These are phyloP conservation scores for Melanotaenia boesemani DNA, from an alignment of 2,797 vertebrate genomes.

Conservation along the genomic window DNA sequence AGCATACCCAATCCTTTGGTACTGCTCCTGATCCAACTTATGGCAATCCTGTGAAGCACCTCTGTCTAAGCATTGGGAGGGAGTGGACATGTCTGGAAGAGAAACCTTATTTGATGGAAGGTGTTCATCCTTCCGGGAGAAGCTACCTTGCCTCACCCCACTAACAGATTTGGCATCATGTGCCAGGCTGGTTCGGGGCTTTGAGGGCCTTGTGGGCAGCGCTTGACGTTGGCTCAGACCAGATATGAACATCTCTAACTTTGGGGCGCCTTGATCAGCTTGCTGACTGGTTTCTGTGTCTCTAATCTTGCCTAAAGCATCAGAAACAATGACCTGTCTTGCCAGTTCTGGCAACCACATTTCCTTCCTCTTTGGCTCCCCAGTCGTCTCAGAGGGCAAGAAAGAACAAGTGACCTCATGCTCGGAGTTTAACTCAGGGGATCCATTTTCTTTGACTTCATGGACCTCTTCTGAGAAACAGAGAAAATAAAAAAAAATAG, in stretches of 20 bases:
- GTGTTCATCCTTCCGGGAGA: constrained; percentile 80
- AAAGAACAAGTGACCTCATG: constrained; percentile 70
- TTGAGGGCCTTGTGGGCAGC: constrained; percentile 77
- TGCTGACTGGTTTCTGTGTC: constrained; percentile 56
- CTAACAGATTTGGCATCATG: constrained; percentile 68
- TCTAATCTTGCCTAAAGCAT: constrained; percentile 22
- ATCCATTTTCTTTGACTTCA: constrained; percentile 40
- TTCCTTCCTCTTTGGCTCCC: constrained; percentile 45
- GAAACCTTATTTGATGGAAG: constrained; percentile 48
- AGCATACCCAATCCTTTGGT: constrained; percentile 23
- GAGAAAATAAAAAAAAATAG: constrained; percentile 15
- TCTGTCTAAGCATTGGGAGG: constrained; percentile 63
- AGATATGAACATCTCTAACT: constrained; percentile 86
- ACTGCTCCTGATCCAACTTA: constrained; percentile 48
- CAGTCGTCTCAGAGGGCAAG: constrained; percentile 68
- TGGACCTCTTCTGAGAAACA: constrained; percentile 70
- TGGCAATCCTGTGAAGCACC: constrained; percentile 35
- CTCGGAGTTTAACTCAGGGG: constrained; percentile 46
- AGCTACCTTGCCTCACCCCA: constrained; percentile 81
- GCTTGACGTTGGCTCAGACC: constrained; percentile 85
- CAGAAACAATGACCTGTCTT: constrained; percentile 9
- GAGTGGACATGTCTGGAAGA: constrained; percentile 46
- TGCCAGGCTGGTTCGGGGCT: constrained; percentile 83
- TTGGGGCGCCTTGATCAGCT: constrained; percentile 67
- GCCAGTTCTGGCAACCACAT: constrained; percentile 50